A percentile compares a stretch with the other conserved stretches of the same genome.
phyloP scores from a whole-genome alignment of 37 sponge, comb jelly and placozoan genomes.

The Hexactinellida sp. region DNA sequence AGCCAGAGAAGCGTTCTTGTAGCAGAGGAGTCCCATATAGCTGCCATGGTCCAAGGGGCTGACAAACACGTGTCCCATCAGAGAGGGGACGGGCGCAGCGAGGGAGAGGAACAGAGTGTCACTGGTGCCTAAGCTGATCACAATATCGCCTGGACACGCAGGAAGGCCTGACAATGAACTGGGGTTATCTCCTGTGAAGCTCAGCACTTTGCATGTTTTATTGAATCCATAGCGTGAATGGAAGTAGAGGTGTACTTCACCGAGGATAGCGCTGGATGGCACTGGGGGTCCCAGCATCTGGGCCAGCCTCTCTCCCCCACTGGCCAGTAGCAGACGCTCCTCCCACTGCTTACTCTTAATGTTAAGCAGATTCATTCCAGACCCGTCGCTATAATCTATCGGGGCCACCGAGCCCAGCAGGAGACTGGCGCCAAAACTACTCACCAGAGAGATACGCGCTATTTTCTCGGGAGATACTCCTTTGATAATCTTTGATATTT shows the following conservation, averaged over 20 bases:
- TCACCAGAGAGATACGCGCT: constrained; percentile 65
- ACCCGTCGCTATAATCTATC: constrained; percentile 90
- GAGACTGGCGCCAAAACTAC: constrained; percentile 74
- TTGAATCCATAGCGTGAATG: constrained; percentile 58
- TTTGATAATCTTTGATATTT: constrained; percentile 62
- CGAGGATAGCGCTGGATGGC: constrained; percentile 47
- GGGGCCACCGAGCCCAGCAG: constrained; percentile 56
- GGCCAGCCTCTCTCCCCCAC: constrained; percentile 21
- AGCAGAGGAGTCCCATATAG: constrained; percentile 85
- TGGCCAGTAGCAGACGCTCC: background rate
- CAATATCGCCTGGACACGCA: background rate
- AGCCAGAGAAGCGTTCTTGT: constrained; percentile 73
- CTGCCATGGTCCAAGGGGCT: constrained; percentile 64
- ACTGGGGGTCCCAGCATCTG: constrained; percentile 48
- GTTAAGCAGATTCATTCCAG: constrained; percentile 92
- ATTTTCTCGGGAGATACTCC: background rate
- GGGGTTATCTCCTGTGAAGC: constrained; percentile 91
- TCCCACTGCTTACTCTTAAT: constrained; percentile 62
- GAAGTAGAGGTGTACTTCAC: constrained; percentile 57
- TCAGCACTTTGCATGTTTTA: constrained; percentile 43
- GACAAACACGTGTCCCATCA: constrained; percentile 80
- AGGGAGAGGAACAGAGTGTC: constrained; percentile 86
- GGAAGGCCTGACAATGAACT: background rate
- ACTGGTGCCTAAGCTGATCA: constrained; percentile 77
- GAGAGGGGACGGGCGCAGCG: constrained; percentile 52